These are phyloP conservation scores for Allygus modestus DNA, from an alignment of 2,888 invertebrate genomes.

Conservation along the genomic window DNA sequence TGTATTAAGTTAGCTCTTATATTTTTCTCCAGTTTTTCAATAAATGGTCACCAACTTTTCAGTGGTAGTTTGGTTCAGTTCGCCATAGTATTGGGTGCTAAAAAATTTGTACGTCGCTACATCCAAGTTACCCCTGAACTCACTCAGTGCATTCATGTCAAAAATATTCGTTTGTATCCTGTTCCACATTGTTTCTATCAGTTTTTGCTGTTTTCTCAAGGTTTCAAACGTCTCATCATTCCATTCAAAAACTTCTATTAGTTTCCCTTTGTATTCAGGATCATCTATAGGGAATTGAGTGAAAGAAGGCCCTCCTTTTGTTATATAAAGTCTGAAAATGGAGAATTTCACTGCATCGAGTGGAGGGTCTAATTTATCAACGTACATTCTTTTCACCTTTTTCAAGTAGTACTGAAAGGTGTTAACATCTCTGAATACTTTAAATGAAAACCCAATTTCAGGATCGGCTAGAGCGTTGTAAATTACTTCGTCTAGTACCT, in stretches of 20 bases:
- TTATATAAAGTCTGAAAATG: constrained; percentile 5
- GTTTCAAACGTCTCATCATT: constrained; percentile 44
- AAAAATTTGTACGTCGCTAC: constrained; percentile 8
- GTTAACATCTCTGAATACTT: constrained; percentile 10
- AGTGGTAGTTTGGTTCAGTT: background rate
- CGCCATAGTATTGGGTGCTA: constrained; percentile 7
- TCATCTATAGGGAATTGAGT: constrained; percentile 33
- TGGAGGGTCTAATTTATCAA: constrained; percentile 1
- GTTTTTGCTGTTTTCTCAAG: constrained; percentile 37
- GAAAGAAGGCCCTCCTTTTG: constrained; percentile 52
- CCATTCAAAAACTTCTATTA: constrained; percentile 49
- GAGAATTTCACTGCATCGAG: constrained; percentile 36
- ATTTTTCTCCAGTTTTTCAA: background rate
- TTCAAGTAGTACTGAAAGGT: constrained; percentile 29
- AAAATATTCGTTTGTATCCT: constrained; percentile 38
- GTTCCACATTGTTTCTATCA: constrained; percentile 26
- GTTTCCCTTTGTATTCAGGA: constrained; percentile 24
- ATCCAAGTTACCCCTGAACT: background rate
- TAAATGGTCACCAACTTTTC: background rate
- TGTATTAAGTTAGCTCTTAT: no score
- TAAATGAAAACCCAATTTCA: constrained; percentile 26
- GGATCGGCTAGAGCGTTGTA: constrained; percentile 3
- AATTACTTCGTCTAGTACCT: constrained; percentile 45
- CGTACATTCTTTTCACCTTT: constrained; percentile 44
- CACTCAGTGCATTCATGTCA: constrained; percentile 22